phyloP scores from a whole-genome alignment of 2,797 vertebrate genomes.

The Microchirus variegatus region DNA sequence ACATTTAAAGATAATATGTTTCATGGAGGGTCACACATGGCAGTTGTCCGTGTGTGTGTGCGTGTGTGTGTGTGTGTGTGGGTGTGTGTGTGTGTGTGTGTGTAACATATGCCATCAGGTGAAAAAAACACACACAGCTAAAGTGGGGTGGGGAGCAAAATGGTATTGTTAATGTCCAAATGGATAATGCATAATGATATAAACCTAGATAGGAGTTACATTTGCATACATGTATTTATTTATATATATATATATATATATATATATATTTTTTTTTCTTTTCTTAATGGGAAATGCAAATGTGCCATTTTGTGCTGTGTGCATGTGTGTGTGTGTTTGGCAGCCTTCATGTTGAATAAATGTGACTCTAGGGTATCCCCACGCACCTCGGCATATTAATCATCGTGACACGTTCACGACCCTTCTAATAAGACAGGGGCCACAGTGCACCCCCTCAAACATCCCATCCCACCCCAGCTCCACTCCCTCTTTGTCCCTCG shows the following conservation, averaged over 20 bases:
- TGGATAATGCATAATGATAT: constrained; percentile 74
- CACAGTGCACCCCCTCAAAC: constrained; percentile 82
- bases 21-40: constrained; percentile 1
- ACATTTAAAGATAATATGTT: neutral
- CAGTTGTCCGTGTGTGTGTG: constrained; percentile 21
- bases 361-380: constrained; percentile 87
- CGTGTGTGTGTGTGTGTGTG: constrained; percentile 5
- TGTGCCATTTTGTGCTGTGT: constrained; percentile 79
- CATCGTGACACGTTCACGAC: constrained; percentile 90
- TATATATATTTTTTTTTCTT: constrained; percentile 85
- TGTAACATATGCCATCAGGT: constrained; percentile 51
- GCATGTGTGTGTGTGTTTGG: constrained; percentile 79
- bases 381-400: constrained; percentile 88
- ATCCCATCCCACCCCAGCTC: constrained; percentile 80
- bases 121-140: constrained; percentile 44
- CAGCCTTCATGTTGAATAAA: constrained; percentile 82
- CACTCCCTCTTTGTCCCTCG: constrained; percentile 85
- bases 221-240: constrained; percentile 87
- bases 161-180: constrained; percentile 78
- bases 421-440: constrained; percentile 90
- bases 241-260: constrained; percentile 86
- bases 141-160: constrained; percentile 58
- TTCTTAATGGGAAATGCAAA: constrained; percentile 88
- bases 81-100: constrained; percentile 2
- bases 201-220: constrained; percentile 75